Conservation (phyloP, 1,140 invertebrate genomes). For the Apis mellifera region Amel_HAv3.1 CM009944.2:10315501-10316000, state of each 20-base stretch:
- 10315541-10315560: slow-evolving; percentile 49
- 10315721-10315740: slow-evolving; percentile 69
- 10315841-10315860: slow-evolving; percentile 15
- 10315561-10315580: slow-evolving; percentile 36
- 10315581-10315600: slow-evolving; percentile 21
- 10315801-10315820: slow-evolving; percentile 76
- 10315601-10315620: not conserved
- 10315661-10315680: slow-evolving; percentile 70
- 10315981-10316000: slow-evolving; percentile 54
- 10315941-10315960: slow-evolving; percentile 25
- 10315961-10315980: slow-evolving; percentile 10
- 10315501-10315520: slow-evolving; percentile 6
- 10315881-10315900: no score
- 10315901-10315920: no score
- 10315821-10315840: slow-evolving; percentile 61
- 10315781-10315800: slow-evolving; percentile 67
- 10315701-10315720: slow-evolving; percentile 13
- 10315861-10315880: slow-evolving; percentile 70
- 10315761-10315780: slow-evolving; percentile 78
- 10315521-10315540: slow-evolving; percentile 10
- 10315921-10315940: slow-evolving; percentile 21
- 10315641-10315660: slow-evolving; percentile 59
- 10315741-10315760: slow-evolving; percentile 78
- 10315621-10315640: slow-evolving; percentile 35
- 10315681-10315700: slow-evolving; percentile 24